Conservation (phyloP, 92 coral and sea anemone species). For the Porites rus region DNA sequence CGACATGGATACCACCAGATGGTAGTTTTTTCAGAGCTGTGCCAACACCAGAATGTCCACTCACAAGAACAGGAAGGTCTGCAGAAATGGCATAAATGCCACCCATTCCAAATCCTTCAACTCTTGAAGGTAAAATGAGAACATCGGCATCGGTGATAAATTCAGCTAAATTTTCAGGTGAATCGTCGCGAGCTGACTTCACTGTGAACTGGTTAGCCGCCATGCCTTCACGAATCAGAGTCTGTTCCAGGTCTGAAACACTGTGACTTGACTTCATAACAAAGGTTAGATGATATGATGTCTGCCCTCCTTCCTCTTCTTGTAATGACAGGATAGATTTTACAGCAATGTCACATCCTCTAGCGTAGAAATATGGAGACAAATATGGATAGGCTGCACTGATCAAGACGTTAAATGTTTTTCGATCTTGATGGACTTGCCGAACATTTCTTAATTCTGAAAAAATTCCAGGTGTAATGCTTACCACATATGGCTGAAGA, state of each 20-base stretch:
- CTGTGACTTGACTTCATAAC: background rate
- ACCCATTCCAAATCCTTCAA: conserved; percentile 23
- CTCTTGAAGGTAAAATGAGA: conserved; percentile 29
- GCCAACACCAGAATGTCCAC: conserved; percentile 28
- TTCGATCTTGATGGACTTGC: background rate
- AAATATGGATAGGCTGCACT: background rate
- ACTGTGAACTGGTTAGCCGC: background rate
- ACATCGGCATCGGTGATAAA: background rate
- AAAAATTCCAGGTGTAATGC: background rate
- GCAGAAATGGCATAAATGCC: conserved; percentile 38
- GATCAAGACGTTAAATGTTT: background rate
- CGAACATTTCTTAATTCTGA: background rate
- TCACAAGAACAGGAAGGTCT: conserved; percentile 42
- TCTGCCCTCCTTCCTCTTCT: background rate
- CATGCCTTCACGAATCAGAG: background rate
- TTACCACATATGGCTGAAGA: background rate
- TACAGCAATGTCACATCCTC: conserved; percentile 20
- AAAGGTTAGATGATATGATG: background rate
- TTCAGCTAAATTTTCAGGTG: background rate
- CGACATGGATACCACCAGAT: conserved; percentile 4
- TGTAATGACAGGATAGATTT: background rate
- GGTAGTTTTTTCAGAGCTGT: conserved; percentile 34
- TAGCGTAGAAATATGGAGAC: background rate
- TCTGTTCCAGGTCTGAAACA: background rate
- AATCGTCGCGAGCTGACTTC: background rate